phyloP scores from a whole-genome alignment of 2,888 invertebrate species.

The Eilema depressum region DNA sequence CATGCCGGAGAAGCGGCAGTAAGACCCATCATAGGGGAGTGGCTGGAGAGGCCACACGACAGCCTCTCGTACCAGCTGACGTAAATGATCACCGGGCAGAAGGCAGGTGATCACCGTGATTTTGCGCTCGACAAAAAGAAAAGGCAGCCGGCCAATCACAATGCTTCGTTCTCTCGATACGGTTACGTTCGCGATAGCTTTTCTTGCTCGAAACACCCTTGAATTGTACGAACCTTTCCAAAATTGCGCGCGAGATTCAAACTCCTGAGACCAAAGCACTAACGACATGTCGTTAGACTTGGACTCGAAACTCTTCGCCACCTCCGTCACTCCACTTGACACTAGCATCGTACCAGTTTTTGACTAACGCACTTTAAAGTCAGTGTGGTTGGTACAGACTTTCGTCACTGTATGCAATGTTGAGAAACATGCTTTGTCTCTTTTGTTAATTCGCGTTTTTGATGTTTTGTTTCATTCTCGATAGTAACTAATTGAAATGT shows the following conservation, averaged over 20 bases:
- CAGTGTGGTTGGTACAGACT: not conserved
- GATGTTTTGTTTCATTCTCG: not conserved
- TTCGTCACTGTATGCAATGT: not conserved
- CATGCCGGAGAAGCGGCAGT: too few species aligned
- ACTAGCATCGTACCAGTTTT: conserved; percentile 34
- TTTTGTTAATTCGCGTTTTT: not conserved
- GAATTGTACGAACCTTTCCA: conserved; percentile 79
- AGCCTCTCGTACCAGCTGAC: too few species aligned
- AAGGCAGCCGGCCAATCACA: too few species aligned
- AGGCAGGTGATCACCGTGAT: too few species aligned
- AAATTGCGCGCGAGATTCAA: conserved; percentile 68
- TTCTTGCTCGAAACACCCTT: too few species aligned
- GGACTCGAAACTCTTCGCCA: conserved; percentile 10
- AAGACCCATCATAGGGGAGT: too few species aligned
- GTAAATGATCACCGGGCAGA: too few species aligned
- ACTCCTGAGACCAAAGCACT: conserved; percentile 69
- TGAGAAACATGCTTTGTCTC: not conserved
- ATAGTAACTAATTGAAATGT: not conserved
- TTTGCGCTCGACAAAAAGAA: too few species aligned
- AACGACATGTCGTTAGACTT: conserved; percentile 20
- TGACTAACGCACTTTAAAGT: not conserved
- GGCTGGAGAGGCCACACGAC: too few species aligned
- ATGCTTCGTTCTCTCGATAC: too few species aligned
- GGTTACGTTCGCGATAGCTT: too few species aligned
- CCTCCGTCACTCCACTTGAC: conserved; percentile 21